These are phyloP conservation scores for Epirrhoe tristata DNA, from an alignment of 2,888 invertebrate genomes.

Conservation along the genomic window DNA sequence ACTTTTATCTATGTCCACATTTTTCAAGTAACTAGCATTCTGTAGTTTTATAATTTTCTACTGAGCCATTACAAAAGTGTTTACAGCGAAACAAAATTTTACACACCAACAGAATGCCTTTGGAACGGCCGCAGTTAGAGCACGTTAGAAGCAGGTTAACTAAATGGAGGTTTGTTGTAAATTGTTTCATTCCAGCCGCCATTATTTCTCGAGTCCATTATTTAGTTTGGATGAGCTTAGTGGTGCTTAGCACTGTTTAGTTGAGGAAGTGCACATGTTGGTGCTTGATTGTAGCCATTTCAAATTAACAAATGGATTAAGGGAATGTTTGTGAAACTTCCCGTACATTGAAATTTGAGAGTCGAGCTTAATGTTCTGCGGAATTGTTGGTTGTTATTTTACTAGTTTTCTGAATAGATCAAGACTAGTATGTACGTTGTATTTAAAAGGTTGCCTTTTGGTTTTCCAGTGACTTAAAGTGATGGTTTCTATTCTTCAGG, in stretches of 20 bases:
- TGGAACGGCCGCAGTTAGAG: constrained; percentile 15
- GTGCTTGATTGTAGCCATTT: constrained; percentile 33
- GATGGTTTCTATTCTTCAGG: no score
- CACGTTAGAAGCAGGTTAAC: constrained; percentile 27
- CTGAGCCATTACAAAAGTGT: neutral
- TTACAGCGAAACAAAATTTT: constrained; percentile 3
- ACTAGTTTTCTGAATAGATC: neutral
- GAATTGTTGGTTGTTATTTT: constrained; percentile 4
- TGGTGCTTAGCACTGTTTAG: constrained; percentile 36
- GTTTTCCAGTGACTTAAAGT: no score
- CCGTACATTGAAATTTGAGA: constrained; percentile 19
- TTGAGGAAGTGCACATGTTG: constrained; percentile 35
- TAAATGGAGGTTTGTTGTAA: constrained; percentile 33
- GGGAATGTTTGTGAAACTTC: constrained; percentile 9
- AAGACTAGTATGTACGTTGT: neutral
- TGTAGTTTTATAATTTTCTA: no score
- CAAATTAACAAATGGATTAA: constrained; percentile 25
- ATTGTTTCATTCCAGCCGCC: constrained; percentile 33
- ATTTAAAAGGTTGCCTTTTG: no score
- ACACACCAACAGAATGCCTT: constrained; percentile 10
- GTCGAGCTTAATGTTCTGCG: constrained; percentile 1
- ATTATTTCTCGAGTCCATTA: constrained; percentile 35
- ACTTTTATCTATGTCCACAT: no score
- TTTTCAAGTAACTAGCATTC: no score
- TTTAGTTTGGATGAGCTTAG: constrained; percentile 37